Base-by-base conservation (phyloP, 2,797 vertebrate species). In the Parauchenoglanis punctatus region DNA sequence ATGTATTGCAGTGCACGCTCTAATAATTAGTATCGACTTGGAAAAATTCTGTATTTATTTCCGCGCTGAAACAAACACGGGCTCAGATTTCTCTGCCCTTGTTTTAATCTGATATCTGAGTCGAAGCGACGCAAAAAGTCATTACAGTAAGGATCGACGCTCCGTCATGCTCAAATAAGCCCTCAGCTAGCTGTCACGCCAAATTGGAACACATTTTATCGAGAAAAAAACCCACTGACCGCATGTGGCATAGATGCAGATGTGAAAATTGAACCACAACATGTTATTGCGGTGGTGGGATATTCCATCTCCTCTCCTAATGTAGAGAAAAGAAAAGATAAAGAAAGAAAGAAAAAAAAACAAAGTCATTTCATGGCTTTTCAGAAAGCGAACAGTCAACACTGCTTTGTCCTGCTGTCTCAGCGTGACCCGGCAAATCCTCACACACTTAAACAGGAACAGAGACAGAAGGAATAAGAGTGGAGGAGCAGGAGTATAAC, bases 321-420 rank as follows among this genome's bases (percentile, higher is more conserved):
- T 17, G 46, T 35, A n/a, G 46, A 73, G 61, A 68, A 67, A 65
- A 49, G 31, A 44, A 65, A 11, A 81, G 10, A 56, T 5, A 59
- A 15, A 13, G 17, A 1, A 23, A 25, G 52, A 7, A 52, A 67
- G 18, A 8, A 15, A 52, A 7, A 7, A 20, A 25, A 7, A 72
- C 4, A 23, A 83, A 87, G 63, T 80, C 54, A 88, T 88, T 77
- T 78, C 65, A 67, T 25, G n/a, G 76, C 54, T 78, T 85, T 85
- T 88, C 44, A 56, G 56, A 85, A 28, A 17, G 56, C 1, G 54
- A 40, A 28, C 35, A 35, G 76, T 86, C 85, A 83, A 75, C 67
- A 58, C 75, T n/a, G 85, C 81, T 87, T 87, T 88, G 75, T 85
- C 59, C 65, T 70, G 7, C 67, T 52, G 54, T 61, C 67, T 70